These are phyloP conservation scores for Heliconius himera DNA, from an alignment of 1,140 invertebrate species.

Conservation along the genomic window DNA sequence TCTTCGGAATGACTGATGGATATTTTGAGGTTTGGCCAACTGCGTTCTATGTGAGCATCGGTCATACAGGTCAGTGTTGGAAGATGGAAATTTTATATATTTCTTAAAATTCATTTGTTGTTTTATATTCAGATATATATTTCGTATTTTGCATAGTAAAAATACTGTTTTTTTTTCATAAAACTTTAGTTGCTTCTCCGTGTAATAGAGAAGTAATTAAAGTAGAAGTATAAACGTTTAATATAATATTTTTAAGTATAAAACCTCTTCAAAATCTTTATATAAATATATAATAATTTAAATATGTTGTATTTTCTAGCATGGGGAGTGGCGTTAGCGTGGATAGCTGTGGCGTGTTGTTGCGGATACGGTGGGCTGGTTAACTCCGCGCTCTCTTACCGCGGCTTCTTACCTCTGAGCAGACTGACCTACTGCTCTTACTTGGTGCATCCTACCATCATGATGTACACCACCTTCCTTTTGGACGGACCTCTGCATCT, in stretches of 20 bases:
- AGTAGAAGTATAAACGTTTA: too few species aligned
- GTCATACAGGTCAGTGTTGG: conserved; percentile 31
- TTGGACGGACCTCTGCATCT: conserved; percentile 90
- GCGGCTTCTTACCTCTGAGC: conserved; percentile 91
- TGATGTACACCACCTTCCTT: conserved; percentile 88
- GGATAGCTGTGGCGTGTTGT: conserved; percentile 91
- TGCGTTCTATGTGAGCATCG: conserved; percentile 85
- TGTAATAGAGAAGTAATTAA: too few species aligned
- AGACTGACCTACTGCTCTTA: conserved; percentile 95
- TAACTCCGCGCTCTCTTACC: conserved; percentile 89
- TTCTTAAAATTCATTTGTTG: not conserved
- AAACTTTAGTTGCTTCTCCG: too few species aligned
- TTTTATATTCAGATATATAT: not conserved
- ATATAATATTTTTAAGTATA: too few species aligned
- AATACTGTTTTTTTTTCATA: too few species aligned
- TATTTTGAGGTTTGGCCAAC: conserved; percentile 86
- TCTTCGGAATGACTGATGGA: conserved; percentile 89
- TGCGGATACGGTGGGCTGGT: conserved; percentile 88
- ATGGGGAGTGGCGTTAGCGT: conserved; percentile 89
- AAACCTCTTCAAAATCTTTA: not conserved
- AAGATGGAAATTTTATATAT: not conserved
- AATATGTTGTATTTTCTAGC: conserved; percentile 74
- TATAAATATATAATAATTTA: not conserved
- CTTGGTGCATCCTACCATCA: conserved; percentile 92
- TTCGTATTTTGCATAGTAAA: too few species aligned